Evolutionary conservation across 2,797 vertebrate species (phyloP).

Genomic region (Xenopus petersii): DNA sequence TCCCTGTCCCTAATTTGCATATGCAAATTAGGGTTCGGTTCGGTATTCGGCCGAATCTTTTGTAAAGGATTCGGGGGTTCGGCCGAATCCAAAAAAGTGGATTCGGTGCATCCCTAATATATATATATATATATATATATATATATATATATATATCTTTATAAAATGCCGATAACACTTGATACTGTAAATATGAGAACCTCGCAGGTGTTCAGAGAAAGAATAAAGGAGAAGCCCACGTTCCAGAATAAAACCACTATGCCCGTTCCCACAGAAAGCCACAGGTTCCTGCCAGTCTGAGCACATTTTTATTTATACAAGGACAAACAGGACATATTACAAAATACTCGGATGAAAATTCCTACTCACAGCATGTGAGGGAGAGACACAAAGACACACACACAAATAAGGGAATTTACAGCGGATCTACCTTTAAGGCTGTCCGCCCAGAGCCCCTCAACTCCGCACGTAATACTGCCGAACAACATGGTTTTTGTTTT

Average conservation of each 20-base stretch:
- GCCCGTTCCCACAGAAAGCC: conserved; percentile 19
- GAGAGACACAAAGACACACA: conserved; percentile 52
- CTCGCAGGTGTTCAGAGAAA: not conserved
- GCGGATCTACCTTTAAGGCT: conserved; percentile 23
- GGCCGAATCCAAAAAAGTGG: no score
- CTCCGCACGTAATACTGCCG: conserved; percentile 45
- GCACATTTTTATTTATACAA: conserved; percentile 71
- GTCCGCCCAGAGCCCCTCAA: conserved; percentile 48
- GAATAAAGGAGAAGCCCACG: not conserved
- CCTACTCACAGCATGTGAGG: conserved; percentile 58
- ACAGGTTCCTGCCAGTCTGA: conserved; percentile 59
- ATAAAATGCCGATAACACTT: no score
- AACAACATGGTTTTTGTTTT: conserved; percentile 39
- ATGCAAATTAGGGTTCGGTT: no score
- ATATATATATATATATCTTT: no score
- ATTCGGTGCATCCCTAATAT: no score
- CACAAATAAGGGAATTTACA: conserved; percentile 14
- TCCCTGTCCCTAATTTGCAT: no score
- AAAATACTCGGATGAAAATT: conserved; percentile 67
- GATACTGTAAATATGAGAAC: no score
- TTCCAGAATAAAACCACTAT: not conserved
- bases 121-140: no score
- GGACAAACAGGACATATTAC: conserved; percentile 67
- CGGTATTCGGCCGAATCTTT: no score
- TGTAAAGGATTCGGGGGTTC: no score